Conservation (phyloP, 2,888 invertebrate genomes). For the Odontocerum albicorne region DNA sequence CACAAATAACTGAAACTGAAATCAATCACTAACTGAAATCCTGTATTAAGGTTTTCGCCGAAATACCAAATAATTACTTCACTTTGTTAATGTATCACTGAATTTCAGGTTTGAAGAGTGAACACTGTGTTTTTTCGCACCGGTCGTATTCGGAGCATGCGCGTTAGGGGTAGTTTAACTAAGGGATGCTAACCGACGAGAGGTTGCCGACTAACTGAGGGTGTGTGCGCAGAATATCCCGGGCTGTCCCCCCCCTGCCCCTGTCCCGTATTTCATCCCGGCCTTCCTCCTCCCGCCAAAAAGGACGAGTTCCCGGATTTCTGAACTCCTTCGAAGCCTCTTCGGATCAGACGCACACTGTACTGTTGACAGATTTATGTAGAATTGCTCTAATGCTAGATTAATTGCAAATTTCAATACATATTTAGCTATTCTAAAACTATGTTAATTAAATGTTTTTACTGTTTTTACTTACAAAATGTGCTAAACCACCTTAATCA, state of each 20-base stretch:
- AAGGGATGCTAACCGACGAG: constrained; percentile 25
- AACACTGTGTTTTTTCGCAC: constrained; percentile 7
- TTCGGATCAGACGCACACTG: constrained; percentile 27
- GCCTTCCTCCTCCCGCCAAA: constrained; percentile 2
- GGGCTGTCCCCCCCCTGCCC: constrained; percentile 44
- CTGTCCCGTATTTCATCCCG: constrained; percentile 39
- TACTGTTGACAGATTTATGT: constrained; percentile 20
- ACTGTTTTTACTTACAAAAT: no score
- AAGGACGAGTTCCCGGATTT: constrained; percentile 19
- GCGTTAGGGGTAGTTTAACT: constrained; percentile 11
- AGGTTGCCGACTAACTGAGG: constrained; percentile 33
- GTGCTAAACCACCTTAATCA: no score
- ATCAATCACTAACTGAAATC: no score
- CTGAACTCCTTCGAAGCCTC: constrained; percentile 25
- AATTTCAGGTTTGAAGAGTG: constrained; percentile 1
- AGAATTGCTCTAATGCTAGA: constrained; percentile 8
- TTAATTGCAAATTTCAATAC: no score
- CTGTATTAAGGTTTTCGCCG: no score
- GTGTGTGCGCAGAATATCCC: constrained; percentile 33
- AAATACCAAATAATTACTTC: constrained; percentile 13
- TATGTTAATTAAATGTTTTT: no score
- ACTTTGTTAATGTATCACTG: constrained; percentile 1
- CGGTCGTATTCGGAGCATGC: constrained; percentile 22
- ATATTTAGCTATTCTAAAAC: no score
- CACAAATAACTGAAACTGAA: no score